Percentiles rank a stretch among this genome's conserved stretches.
Evolutionary conservation across 2,797 vertebrate genomes (phyloP).

Genomic region (Danio aesculapii): DNA sequence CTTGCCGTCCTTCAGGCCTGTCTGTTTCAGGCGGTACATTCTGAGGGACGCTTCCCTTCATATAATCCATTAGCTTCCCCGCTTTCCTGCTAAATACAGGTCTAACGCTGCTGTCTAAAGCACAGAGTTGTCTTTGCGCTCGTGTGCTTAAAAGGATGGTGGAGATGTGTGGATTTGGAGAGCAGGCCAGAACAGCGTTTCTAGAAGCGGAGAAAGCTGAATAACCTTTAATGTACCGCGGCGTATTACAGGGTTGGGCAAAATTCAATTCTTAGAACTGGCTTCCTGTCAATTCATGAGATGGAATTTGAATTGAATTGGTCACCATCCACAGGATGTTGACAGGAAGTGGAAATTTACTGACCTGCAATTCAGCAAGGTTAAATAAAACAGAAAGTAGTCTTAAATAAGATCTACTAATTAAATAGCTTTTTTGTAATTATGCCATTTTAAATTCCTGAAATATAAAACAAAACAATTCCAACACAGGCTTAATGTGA

Average conservation of each 20-base stretch:
- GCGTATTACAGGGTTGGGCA: background rate
- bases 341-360: background rate
- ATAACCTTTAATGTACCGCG: conserved; percentile 22
- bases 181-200: background rate
- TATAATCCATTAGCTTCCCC: conserved; percentile 75
- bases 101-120: conserved; percentile 60
- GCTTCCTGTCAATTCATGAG: background rate
- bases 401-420: background rate
- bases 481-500: background rate
- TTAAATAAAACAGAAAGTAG: background rate
- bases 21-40: conserved; percentile 50
- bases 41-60: conserved; percentile 66
- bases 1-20: conserved; percentile 64
- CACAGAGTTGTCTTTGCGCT: conserved; percentile 37
- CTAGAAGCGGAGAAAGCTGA: background rate
- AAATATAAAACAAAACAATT: background rate
- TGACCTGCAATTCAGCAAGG: background rate
- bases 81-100: conserved; percentile 56
- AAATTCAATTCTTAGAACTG: background rate
- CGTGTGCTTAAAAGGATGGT: conserved; percentile 35
- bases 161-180: conserved; percentile 10
- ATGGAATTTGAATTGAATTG: background rate
- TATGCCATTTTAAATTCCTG: background rate
- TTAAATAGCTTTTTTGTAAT: background rate
- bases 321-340: background rate